Base-by-base conservation (phyloP, 30 jellyfish, hydroid and myxozoan genomes). In the Pelagia noctiluca region DNA sequence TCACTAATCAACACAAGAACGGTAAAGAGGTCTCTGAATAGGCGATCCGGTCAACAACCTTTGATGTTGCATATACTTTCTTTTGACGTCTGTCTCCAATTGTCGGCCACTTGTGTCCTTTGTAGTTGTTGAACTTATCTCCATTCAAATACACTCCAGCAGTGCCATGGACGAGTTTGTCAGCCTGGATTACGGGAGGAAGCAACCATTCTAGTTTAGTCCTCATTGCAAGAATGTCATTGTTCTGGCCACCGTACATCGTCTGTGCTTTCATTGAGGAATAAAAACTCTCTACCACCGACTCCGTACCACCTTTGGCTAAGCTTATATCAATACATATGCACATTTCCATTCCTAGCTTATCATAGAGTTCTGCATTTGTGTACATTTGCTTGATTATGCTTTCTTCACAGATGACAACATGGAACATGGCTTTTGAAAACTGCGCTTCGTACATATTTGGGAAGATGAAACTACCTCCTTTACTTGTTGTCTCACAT, bases 101-200 rank as follows among this genome's bases (percentile, higher is more conserved):
- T 5, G 16, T 42, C 16, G 57, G 57, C 57, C 57, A 42, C 12
- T 16, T 8, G 16, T 42, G 57, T 8, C 12, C 8, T 8, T 16
- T 8, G 57, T 42, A 42, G 57, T 42, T 42, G 12, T 42, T 42
- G 57, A 16, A 5, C 16, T 42, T 42, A 16, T 42, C 57, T 42
- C 57, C 57, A 5, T 42, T 16, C 8, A 42, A 5, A 42, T 42
- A 73, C 1, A 73, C 35, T 0, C 29, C 13, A 49, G 74, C 85
- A 2, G 85, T 49, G 16, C 85, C 85, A 16, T 19, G 10, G 50
- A 73, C 35, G 25, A 73, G 50, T 73, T 32, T 73, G 50, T 73
- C 85, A 8, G 85, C 74, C 73, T 73, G 72, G 35, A 73, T 47
- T 4, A 73, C 73, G 0, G 73, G 85, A 26, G 85, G 85, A 73